Conservation (phyloP, 2,888 invertebrate genomes). For the Trimorus sp. region DNA sequence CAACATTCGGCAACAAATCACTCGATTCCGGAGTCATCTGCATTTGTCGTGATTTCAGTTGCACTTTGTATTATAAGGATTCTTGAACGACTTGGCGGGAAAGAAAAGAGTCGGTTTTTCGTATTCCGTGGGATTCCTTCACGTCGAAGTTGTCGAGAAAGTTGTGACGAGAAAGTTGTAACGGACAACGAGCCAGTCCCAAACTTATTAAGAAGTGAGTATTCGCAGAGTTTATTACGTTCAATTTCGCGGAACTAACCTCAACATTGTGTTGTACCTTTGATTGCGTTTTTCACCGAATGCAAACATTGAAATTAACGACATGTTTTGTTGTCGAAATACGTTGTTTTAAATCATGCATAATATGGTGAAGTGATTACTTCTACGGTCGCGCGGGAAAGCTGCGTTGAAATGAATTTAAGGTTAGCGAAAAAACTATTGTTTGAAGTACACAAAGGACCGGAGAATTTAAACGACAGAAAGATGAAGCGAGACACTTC, state of each 20-base stretch:
- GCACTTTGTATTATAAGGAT: no score
- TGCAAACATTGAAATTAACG: background rate
- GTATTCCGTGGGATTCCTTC: background rate
- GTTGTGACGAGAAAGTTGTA: background rate
- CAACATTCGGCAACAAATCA: no score
- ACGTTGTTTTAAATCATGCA: background rate
- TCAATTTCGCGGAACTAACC: slow-evolving; percentile 25
- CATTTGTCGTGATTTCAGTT: no score
- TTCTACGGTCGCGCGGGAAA: no score
- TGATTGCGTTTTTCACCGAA: slow-evolving; percentile 7
- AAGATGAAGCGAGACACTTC: no score
- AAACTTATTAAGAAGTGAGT: slow-evolving; percentile 2
- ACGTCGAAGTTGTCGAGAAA: background rate
- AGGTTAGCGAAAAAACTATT: no score
- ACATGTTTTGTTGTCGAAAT: background rate
- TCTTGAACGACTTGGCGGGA: slow-evolving; percentile 30
- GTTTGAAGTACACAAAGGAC: no score
- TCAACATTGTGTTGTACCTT: background rate
- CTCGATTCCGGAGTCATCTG: no score
- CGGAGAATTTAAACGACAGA: no score
- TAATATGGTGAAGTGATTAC: no score
- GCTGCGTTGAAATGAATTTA: no score
- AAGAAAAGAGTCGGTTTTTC: slow-evolving; percentile 6
- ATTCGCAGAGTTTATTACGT: background rate
- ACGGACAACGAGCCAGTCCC: background rate